Base-by-base conservation (phyloP, 2,797 vertebrate genomes). In the Phrynocephalus guinanensis region DNA sequence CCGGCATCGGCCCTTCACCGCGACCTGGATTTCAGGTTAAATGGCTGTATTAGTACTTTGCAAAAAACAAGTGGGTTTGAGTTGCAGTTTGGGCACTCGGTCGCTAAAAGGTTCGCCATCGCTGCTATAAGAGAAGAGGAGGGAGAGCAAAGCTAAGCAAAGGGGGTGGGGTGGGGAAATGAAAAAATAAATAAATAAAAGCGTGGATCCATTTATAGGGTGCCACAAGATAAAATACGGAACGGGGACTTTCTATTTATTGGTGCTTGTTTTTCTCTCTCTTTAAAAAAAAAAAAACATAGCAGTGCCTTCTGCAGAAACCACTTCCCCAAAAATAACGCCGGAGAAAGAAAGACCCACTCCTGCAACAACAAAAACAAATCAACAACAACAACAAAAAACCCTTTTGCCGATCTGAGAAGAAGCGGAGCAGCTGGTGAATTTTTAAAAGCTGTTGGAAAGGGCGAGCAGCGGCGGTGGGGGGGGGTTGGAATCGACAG, bases 351-450 rank as follows among this genome's bases (percentile, higher is more conserved):
- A 50, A 44, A 78, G 28, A 30, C 75, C 63, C 9, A 33, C 77
- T 68, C 75, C 5, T 1, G 5, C 66, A 66, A 44, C 38, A 44
- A 44, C 38, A 44, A 44, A 44, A 44, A 44, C 38, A 44, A 44
- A 33, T 33, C 33, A 44, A 44, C 38, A 44, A 44, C 38, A 44
- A 44, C 38, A 44, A 44, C 38, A 44, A 44, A 38, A 38, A 22
- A 79, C 9, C 56, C 6, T 44, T 82, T 82, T 24, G 44, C 44
- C 48, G 28, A 67, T 60, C 60, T 28, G 44, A 82, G 50, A 50
- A 92, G 93, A 93, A 94, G 83, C 90, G 88, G 93, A 79, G 90
- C 93, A 92, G 87, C 91, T 90, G 95, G 92, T 92, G 89, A 93
- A 93, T 92, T 93, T 92, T 52, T n/a, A 78, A 11, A 38, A 7